Base-by-base conservation (phyloP, 2,888 invertebrate genomes). In the Caenorhabditis sp. region DNA sequence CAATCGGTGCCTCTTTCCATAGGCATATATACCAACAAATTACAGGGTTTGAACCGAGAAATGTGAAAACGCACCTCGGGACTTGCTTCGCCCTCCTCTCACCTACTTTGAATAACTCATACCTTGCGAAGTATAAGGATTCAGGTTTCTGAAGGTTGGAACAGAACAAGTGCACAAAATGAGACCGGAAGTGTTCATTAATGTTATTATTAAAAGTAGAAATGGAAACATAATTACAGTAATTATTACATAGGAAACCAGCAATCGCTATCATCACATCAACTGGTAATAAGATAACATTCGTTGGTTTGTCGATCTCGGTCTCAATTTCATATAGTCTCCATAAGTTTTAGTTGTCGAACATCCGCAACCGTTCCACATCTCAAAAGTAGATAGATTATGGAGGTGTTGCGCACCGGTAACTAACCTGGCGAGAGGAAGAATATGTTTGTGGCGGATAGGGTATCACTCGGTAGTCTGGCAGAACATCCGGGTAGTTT, bases 321-420 rank as follows among this genome's bases (percentile, higher is more conserved):
- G 47, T 64, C 51, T 82, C 28, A 51, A 16, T 54, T 59, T 82
- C 24, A 82, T 49, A 28, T 82, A 82, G 22, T 82, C 82, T 14
- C 63, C 64, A 49, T 82, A 82, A 6, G 82, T 82, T 70, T 82
- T 82, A 0, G 82, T 70, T 1, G 26, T 44, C 31, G 76, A 66
- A 70, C 81, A 81, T 14, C 81, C 81, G 38, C 81, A 81, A 12
- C 74, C 75, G n/a, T 44, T 75, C 81, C 74, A 75, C 63, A 81
- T 70, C 81, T 76, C 44, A 31, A 61, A 58, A 35, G n/a, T 47
- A n/a, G 1, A n/a, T 28, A n/a, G 3, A n/a, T 16, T 54, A 38
- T 47, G n/a, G 0, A 19, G 31, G 35, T 0, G 16, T 38, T 54
- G 14, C 5, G 4, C 10, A 22, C 6, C n/a, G 38, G 24, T 54